phyloP scores from a whole-genome alignment of 2,888 invertebrate genomes.

The Podotricha telesiphe region DNA sequence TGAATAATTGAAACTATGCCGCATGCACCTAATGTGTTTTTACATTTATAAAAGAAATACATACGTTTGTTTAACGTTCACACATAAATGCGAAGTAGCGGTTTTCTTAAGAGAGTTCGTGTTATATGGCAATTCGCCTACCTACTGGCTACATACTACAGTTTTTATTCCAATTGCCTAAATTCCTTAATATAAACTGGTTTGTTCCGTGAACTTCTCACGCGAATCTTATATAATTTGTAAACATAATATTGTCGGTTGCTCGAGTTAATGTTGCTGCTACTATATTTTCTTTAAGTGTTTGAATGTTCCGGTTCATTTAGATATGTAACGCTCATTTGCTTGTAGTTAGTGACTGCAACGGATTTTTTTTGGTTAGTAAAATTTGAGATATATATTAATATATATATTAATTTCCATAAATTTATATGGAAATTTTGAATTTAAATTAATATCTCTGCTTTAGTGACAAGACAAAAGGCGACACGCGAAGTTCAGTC shows the following conservation, averaged over 20 bases:
- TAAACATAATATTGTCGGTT: conserved; percentile 23
- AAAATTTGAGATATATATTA: too few species aligned
- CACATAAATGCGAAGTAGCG: conserved; percentile 29
- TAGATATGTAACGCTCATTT: not conserved
- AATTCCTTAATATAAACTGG: conserved; percentile 18
- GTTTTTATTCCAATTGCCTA: conserved; percentile 28
- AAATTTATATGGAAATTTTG: too few species aligned
- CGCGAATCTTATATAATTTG: conserved; percentile 38
- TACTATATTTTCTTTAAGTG: conserved; percentile 6
- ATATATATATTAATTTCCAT: too few species aligned
- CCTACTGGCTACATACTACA: conserved; percentile 26
- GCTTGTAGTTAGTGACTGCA: not conserved
- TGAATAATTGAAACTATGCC: not conserved
- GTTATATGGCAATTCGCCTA: conserved; percentile 34
- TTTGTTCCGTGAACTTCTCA: conserved; percentile 36
- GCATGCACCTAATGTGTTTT: not conserved
- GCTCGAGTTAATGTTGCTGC: conserved; percentile 17
- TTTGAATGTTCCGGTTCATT: conserved; percentile 15
- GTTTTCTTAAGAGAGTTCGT: conserved; percentile 35
- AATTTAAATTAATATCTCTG: too few species aligned
- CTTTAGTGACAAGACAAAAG: too few species aligned
- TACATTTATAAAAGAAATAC: conserved; percentile 4
- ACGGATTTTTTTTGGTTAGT: not conserved
- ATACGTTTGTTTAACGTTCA: conserved; percentile 28
- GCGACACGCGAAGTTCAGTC: too few species aligned